Evolutionary conservation across 2,888 invertebrate species (phyloP), one percentile per base, ranked within the genome.

Genomic region (Cataglyphis altisquamis): DNA sequence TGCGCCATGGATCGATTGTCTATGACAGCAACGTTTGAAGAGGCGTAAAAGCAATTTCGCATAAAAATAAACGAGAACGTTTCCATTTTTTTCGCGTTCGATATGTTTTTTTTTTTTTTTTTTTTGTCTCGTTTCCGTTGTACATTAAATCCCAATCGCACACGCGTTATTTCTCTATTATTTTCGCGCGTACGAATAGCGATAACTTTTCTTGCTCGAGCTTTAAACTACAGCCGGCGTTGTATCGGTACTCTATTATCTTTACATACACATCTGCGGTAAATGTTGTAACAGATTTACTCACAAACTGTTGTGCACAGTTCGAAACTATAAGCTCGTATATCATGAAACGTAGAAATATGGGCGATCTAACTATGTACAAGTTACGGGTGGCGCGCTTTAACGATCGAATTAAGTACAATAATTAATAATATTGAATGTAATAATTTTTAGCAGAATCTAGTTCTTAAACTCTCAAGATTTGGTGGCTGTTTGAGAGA

Each of bases 181-280:
- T 57, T 39, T 67, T 68, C 39, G 64, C 70, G 15, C 48, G 36
- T 18, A 60, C 45, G 70, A 10, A 45, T 18, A 36, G 1, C 70
- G 6, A 12, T 60, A 80, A 80, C 73, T 60, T 80, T 78, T 78
- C 72, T 68, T 45, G 32, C 15, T 72, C 73, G 2, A 21, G 12
- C 21, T 80, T 72, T 80, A 72, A 77, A 77, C 15, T 57, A 55
- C 77, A 77, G 41, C 77, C 41, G 77, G 70, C 15, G 68, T 39
- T 1, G 29, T 39, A 32, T 25, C 8, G n/a, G 8, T 15, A 39
- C 45, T 12, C 41, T 29, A n/a, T 29, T 48, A 45, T 78, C 73
- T 60, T 70, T 21, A 12, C 21, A 18, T 57, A 52, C 15, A 29
- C 55, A 21, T 18, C 32, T n/a, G 70, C 55, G 18, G 29, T 67